Evolutionary conservation across 2,113 vertebrate genomes (phyloP).

Genomic region (Ailurus styani): DNA sequence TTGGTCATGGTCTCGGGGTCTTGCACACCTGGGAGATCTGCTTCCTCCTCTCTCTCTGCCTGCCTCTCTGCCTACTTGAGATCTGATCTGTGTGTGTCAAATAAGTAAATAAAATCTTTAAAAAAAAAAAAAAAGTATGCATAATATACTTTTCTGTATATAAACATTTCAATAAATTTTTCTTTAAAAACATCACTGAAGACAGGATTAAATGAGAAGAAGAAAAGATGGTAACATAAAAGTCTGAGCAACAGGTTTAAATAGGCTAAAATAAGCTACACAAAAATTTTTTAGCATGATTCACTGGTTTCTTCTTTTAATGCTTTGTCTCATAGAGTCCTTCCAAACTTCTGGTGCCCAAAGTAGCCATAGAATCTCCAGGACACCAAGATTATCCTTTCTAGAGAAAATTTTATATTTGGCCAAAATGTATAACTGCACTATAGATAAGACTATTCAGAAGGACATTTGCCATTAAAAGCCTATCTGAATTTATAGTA

Average conservation of each 20-base stretch:
- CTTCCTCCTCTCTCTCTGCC: too few species aligned
- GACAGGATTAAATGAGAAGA: neutral
- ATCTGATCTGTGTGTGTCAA: too few species aligned
- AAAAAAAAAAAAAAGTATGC: too few species aligned
- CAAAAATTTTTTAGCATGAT: neutral
- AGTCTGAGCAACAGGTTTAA: neutral
- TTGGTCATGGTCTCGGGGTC: too few species aligned
- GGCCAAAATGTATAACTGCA: neutral
- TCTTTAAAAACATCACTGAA: neutral
- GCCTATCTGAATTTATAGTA: neutral
- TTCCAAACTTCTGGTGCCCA: neutral
- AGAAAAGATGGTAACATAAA: neutral
- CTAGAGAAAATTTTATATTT: neutral
- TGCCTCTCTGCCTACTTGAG: too few species aligned
- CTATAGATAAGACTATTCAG: neutral
- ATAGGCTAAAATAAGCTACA: neutral
- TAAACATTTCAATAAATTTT: neutral
- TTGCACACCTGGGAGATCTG: too few species aligned
- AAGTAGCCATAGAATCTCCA: neutral
- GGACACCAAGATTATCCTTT: neutral
- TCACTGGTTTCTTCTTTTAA: neutral
- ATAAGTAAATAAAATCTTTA: too few species aligned
- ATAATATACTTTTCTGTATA: neutral
- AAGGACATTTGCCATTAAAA: neutral
- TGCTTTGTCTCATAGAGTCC: neutral